Evolutionary conservation across 2,113 vertebrate species (phyloP).

Genomic region (Odontophorus gujanensis): DNA sequence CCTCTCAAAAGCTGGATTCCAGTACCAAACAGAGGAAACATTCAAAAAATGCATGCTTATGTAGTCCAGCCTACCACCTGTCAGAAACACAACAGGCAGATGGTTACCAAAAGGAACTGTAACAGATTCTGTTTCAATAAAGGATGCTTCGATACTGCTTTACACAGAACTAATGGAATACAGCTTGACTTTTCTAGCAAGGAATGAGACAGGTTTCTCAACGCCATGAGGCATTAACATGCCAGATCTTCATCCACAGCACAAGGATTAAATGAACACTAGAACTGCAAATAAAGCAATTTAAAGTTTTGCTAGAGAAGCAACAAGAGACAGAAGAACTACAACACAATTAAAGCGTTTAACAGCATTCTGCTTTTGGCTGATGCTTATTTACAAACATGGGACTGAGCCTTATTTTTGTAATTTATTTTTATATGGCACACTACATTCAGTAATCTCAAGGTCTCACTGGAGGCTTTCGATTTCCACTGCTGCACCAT

Average conservation of each 20-base stretch:
- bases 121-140: background rate
- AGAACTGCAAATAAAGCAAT: background rate
- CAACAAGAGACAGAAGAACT: background rate
- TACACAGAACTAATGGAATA: background rate
- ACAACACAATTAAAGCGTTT: background rate
- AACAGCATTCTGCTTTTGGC: background rate
- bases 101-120: background rate
- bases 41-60: background rate
- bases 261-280: background rate
- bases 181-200: background rate
- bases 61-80: conserved; percentile 10
- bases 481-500: background rate
- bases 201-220: background rate
- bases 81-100: background rate
- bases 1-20: background rate
- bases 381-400: background rate
- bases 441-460: background rate
- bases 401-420: fast-evolving
- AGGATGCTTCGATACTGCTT: background rate
- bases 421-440: background rate
- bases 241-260: background rate
- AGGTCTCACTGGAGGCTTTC: background rate
- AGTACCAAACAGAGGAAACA: background rate
- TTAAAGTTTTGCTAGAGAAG: background rate
- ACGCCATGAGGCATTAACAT: background rate